Percentiles rank a stretch among this genome's conserved stretches.
Evolutionary conservation across 1,140 invertebrate genomes (phyloP).

Genomic region (Drosophila sturtevanti): DNA sequence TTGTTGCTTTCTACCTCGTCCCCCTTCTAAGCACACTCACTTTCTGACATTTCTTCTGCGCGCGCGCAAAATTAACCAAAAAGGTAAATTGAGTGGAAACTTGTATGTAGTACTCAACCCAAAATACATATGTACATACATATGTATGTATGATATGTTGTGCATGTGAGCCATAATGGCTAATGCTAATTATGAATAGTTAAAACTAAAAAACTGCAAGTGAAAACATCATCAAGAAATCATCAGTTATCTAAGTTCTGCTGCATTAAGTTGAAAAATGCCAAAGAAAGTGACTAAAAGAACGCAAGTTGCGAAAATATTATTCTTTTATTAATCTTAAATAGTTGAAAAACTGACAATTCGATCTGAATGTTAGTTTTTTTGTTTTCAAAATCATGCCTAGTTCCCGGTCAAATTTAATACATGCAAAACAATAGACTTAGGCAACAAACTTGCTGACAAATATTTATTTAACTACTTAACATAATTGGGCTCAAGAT

Average conservation of each 20-base stretch:
- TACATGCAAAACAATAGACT: conserved; percentile 68
- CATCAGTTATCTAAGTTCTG: conserved; percentile 5
- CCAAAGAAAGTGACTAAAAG: not conserved
- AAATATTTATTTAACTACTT: too few relatives aligned
- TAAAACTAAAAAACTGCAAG: not conserved
- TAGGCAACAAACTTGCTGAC: conserved; percentile 77
- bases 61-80: conserved; percentile 62
- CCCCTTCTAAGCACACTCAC: not conserved
- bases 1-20: conserved; percentile 19
- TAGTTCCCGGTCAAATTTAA: not conserved
- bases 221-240: not conserved
- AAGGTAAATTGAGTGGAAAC: conserved; percentile 73
- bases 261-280: not conserved
- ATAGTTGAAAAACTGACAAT: not conserved
- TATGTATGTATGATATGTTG: not conserved
- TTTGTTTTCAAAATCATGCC: not conserved
- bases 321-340: not conserved
- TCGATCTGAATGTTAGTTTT: not conserved
- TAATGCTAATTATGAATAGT: not conserved
- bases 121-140: not conserved
- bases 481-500: too few relatives aligned
- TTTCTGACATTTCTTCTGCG: not conserved
- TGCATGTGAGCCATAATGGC: not conserved
- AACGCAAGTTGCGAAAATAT: not conserved
- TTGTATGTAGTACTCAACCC: conserved; percentile 41